These are phyloP conservation scores for Sycobia sp. DNA, from an alignment of 1,140 invertebrate genomes.

Conservation along the genomic window DNA sequence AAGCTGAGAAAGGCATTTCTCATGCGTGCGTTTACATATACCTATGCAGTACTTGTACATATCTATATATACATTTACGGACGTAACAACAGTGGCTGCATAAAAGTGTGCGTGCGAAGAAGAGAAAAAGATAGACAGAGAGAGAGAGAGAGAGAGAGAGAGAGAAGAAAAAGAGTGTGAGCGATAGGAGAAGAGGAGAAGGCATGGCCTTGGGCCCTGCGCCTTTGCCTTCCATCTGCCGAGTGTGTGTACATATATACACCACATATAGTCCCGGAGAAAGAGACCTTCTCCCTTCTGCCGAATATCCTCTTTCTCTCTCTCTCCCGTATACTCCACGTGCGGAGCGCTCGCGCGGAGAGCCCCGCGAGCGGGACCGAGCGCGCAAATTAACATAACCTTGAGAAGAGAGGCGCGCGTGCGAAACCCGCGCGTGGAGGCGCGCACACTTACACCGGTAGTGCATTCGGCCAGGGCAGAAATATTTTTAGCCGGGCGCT, in stretches of 20 bases:
- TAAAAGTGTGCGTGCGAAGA: no score
- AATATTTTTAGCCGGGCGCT: conserved; percentile 23
- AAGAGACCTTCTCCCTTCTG: neutral
- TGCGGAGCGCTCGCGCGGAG: neutral
- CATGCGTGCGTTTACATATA: conserved; percentile 5
- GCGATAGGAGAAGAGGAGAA: neutral
- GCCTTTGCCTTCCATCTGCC: conserved; percentile 12
- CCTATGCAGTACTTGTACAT: no score
- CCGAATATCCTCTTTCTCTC: neutral
- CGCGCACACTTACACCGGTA: neutral
- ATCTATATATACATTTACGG: no score
- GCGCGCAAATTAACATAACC: conserved; percentile 49
- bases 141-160: neutral
- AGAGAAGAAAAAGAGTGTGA: no score
- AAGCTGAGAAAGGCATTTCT: conserved; percentile 5
- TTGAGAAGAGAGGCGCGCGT: conserved; percentile 38
- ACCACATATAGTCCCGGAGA: no score
- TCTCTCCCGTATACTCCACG: neutral
- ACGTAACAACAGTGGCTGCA: no score
- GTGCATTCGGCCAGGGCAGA: conserved; percentile 9
- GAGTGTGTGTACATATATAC: no score
- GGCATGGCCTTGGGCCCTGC: conserved; percentile 13
- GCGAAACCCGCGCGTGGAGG: neutral
- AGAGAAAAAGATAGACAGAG: no score
- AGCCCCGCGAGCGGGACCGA: no score